Conservation (phyloP, 2,888 invertebrate species). For the Drosophila mettleri region DNA sequence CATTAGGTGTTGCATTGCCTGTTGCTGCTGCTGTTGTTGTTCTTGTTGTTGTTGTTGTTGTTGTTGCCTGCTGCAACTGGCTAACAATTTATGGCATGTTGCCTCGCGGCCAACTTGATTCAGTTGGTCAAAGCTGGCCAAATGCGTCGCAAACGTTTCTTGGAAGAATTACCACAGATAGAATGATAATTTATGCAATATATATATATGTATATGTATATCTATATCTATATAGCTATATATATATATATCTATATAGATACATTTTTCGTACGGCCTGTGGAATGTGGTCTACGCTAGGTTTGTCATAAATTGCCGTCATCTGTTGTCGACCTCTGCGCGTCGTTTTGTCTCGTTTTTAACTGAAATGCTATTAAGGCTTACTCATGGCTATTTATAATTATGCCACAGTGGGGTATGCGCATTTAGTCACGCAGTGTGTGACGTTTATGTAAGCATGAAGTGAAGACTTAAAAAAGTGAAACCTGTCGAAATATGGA, state of each 20-base stretch:
- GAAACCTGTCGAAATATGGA: background rate
- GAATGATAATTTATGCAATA: conserved; percentile 58
- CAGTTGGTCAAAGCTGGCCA: conserved; percentile 62
- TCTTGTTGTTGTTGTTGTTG: conserved; percentile 28
- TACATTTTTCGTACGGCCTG: conserved; percentile 21
- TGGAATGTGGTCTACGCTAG: conserved; percentile 39
- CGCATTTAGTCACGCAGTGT: background rate
- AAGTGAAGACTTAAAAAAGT: background rate
- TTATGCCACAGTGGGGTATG: background rate
- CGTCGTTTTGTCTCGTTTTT: conserved; percentile 35
- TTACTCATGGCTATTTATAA: conserved; percentile 32
- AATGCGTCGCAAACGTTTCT: conserved; percentile 64
- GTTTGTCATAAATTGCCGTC: conserved; percentile 51
- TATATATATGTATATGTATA: conserved; percentile 5
- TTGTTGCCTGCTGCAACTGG: conserved; percentile 45
- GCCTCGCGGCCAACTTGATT: conserved; percentile 46
- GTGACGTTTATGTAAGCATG: background rate
- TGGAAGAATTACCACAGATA: conserved; percentile 64
- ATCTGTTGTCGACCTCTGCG: conserved; percentile 17
- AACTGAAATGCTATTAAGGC: conserved; percentile 5
- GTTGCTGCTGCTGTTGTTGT: conserved; percentile 41
- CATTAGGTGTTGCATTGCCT: conserved; percentile 75
- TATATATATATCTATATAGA: background rate
- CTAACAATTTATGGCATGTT: conserved; percentile 73
- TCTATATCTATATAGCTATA: background rate